Evolutionary conservation across 53 echinoderm and acorn worm genomes (phyloP), one percentile per base, ranked within the genome.

Genomic region (Antedon mediterranea): DNA sequence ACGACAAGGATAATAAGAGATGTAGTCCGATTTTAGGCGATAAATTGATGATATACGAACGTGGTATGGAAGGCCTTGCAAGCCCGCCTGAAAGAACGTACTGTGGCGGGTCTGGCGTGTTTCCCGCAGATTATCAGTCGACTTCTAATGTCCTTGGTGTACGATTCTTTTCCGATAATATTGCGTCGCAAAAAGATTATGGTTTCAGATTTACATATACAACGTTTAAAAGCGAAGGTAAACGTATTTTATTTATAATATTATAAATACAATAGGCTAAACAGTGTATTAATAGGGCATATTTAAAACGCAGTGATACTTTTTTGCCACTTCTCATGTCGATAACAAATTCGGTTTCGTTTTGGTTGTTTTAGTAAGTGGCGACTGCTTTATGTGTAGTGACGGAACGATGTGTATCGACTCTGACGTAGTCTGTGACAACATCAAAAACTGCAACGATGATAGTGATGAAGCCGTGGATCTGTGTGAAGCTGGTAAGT

Each of bases 71-170:
- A 57, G 57, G 23, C 57, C 11, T 57, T 8, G 2, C 57, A 57
- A 57, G 57, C 15, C 84, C 80, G 43, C 98, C 98, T 4, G 92
- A 90, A 78, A 75, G 84, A 43, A 90, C 81, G 0, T 84, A 86
- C 72, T 98, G 98, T 77, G 98, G 98, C 7, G 98, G 98, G 27
- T 90, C 98, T 0, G 98, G 98, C 33, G 79, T 75, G 71, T 98
- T 98, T 79, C 98, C 98, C 0, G 72, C 74, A 28, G 98, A 98
- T 77, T 92, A 89, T 81, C 92, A 92, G 79, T 98, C 98, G 2
- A 81, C 79, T 28, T 82, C 88, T 44, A 90, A 86, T 31, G 86
- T 88, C 18, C 79, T 98, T 32, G 92, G 87, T 34, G 89, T 98
- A 14, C 79, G 92, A 27, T 89, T 98, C 33, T 80, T 86, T 37